Conservation (phyloP, 2,888 invertebrate species). For the Candidula unifasciata region DNA sequence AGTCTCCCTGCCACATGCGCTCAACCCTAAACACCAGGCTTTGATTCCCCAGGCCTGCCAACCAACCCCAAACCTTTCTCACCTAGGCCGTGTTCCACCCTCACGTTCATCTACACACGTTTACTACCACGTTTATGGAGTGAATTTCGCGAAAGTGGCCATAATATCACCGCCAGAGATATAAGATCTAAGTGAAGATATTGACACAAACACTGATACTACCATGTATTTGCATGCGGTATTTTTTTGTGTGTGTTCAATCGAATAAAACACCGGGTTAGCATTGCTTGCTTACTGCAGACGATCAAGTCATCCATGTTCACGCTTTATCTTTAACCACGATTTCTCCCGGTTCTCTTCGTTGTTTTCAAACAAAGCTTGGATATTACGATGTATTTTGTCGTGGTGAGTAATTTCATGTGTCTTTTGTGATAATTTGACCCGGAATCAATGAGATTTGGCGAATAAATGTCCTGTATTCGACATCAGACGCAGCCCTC, state of each 20-base stretch:
- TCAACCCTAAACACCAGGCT: slow-evolving; percentile 54
- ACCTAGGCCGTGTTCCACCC: slow-evolving; percentile 42
- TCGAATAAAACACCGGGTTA: slow-evolving; percentile 60
- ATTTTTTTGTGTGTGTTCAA: slow-evolving; percentile 58
- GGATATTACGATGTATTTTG: slow-evolving; percentile 38
- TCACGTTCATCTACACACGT: no score
- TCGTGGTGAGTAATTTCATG: slow-evolving; percentile 39
- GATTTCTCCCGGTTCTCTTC: not conserved
- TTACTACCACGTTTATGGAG: no score
- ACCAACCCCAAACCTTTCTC: slow-evolving; percentile 29
- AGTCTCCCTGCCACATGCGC: slow-evolving; percentile 55
- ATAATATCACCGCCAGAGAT: no score
- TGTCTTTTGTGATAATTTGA: slow-evolving; percentile 48
- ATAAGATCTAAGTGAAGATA: not conserved
- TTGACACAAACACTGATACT: slow-evolving; percentile 40
- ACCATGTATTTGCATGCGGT: slow-evolving; percentile 36
- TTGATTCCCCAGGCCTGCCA: slow-evolving; percentile 32
- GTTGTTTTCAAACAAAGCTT: not conserved
- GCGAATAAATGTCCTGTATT: slow-evolving; percentile 24
- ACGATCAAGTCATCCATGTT: not conserved
- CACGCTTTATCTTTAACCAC: not conserved
- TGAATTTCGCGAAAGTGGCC: no score
- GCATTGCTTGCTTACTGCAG: slow-evolving; percentile 52
- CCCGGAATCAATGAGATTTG: slow-evolving; percentile 47
- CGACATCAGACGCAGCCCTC: slow-evolving; percentile 21